Percentiles rank a stretch among this genome's conserved stretches.
Evolutionary conservation across 1,140 invertebrate species (phyloP).

Genomic region (Dreissena rostriformis): DNA sequence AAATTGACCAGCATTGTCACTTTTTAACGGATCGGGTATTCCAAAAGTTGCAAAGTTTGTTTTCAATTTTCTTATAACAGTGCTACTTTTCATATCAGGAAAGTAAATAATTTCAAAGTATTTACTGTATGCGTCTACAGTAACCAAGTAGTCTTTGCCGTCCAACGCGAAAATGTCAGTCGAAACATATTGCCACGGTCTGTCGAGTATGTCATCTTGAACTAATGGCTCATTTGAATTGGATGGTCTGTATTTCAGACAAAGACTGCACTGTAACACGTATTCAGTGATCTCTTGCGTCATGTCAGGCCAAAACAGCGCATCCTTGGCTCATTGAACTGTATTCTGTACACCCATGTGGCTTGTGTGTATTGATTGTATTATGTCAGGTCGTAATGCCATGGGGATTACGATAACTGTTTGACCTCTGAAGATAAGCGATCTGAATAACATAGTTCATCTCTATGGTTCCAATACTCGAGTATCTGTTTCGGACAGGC

Average conservation of each 20-base stretch:
- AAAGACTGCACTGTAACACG: slow-evolving; percentile 39
- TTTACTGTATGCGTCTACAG: slow-evolving; percentile 49
- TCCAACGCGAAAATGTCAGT: slow-evolving; percentile 53
- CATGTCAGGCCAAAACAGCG: too few species aligned
- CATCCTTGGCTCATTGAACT: too few species aligned
- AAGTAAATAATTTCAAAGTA: slow-evolving; percentile 58
- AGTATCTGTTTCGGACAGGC: too few species aligned
- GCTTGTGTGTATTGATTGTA: too few species aligned
- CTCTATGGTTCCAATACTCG: too few species aligned
- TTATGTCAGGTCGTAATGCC: too few species aligned
- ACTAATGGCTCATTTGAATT: slow-evolving; percentile 50
- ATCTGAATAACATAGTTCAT: too few species aligned
- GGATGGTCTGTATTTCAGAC: slow-evolving; percentile 42
- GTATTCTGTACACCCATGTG: too few species aligned
- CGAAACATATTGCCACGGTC: slow-evolving; percentile 50
- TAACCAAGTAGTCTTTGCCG: slow-evolving; percentile 44
- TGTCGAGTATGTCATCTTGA: slow-evolving; percentile 31
- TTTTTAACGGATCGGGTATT: background rate
- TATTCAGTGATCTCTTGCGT: too few species aligned
- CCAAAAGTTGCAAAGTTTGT: slow-evolving; percentile 24
- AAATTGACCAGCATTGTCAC: too few species aligned
- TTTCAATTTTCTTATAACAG: slow-evolving; percentile 55
- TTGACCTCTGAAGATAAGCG: too few species aligned
- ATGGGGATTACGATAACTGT: too few species aligned
- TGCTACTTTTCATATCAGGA: slow-evolving; percentile 2